Percentiles rank a stretch among this genome's conserved stretches.
Conservation (phyloP, 2,797 vertebrate species). For the Rhabdophis nuchalis region DNA sequence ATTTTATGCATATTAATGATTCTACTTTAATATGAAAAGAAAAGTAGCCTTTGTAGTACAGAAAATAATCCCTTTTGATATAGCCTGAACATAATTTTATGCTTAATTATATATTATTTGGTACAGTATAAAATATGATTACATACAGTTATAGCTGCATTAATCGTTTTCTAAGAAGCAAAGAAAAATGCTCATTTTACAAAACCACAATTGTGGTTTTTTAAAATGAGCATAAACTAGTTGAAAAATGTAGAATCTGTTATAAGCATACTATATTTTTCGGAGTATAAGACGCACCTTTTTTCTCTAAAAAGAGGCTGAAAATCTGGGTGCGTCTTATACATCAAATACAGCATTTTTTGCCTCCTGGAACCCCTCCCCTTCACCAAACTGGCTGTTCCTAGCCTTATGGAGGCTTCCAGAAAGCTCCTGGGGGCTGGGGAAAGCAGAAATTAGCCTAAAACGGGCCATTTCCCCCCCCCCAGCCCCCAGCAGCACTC, state of each 20-base stretch:
- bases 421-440: too few species aligned
- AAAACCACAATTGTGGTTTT: not conserved
- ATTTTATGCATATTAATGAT: constrained; percentile 21
- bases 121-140: not conserved
- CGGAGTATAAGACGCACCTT: too few species aligned
- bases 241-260: not conserved
- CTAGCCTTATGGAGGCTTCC: too few species aligned
- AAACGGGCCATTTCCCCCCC: too few species aligned
- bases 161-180: not conserved
- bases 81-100: not conserved
- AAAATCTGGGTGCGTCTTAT: too few species aligned
- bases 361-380: too few species aligned
- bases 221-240: not conserved
- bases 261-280: too few species aligned
- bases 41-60: constrained; percentile 7
- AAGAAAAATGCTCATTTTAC: constrained; percentile 6
- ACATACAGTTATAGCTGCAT: not conserved
- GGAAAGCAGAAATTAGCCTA: too few species aligned
- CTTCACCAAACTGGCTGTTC: too few species aligned
- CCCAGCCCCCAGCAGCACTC: too few species aligned
- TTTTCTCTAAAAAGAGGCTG: too few species aligned
- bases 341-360: too few species aligned
- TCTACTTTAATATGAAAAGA: constrained; percentile 27
- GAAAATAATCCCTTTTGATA: not conserved
- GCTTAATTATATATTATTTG: not conserved